Percentiles rank a stretch among this genome's conserved stretches.
Evolutionary conservation across 2,888 invertebrate genomes (phyloP).

Genomic region (Leptinotarsa peninsularis): DNA sequence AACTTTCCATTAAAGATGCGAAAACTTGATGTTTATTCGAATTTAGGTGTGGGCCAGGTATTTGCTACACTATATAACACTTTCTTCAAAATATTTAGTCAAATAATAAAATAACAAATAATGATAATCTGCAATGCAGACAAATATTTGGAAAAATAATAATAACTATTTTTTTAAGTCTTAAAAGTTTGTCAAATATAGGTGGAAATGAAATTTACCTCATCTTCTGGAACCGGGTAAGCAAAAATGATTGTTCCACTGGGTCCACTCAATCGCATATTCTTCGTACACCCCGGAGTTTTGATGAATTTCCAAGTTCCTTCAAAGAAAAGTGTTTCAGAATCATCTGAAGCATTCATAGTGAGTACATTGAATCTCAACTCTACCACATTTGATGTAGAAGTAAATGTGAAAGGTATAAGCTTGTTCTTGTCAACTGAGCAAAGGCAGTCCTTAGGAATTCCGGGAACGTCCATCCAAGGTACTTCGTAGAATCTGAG

Average conservation of each 20-base stretch:
- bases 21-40: no score
- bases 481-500: constrained; percentile 77
- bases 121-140: no score
- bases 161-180: no score
- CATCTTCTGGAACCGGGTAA: constrained; percentile 57
- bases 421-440: constrained; percentile 68
- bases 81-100: no score
- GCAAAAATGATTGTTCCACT: constrained; percentile 81
- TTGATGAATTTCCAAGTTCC: constrained; percentile 86
- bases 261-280: constrained; percentile 78
- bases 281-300: constrained; percentile 76
- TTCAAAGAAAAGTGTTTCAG: constrained; percentile 85
- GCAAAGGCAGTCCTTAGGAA: constrained; percentile 85
- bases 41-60: no score
- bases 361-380: constrained; percentile 84
- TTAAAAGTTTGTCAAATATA: neutral
- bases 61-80: no score
- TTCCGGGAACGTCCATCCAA: constrained; percentile 77
- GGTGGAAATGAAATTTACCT: constrained; percentile 53
- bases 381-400: constrained; percentile 81
- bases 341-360: constrained; percentile 89
- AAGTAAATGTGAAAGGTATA: constrained; percentile 81
- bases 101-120: no score
- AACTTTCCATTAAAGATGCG: no score
- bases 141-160: no score